Conservation (phyloP, 1,140 invertebrate species). For the Zaprionus vittiger region DNA sequence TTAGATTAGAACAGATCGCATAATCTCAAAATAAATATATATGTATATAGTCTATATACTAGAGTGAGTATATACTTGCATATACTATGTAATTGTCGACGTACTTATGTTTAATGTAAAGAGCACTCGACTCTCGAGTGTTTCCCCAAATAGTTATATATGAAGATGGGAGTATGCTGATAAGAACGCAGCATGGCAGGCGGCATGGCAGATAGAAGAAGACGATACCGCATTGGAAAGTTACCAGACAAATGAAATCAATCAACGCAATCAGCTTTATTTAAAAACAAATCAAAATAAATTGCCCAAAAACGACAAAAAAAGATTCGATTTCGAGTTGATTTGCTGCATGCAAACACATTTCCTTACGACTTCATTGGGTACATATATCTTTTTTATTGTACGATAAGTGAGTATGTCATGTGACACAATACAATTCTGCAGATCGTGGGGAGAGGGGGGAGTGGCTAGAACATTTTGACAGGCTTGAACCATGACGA, state of each 20-base stretch:
- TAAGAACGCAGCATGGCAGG: slow-evolving; percentile 45
- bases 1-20: slow-evolving; percentile 60
- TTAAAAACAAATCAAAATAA: slow-evolving; percentile 72
- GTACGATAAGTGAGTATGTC: slow-evolving; percentile 40
- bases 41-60: slow-evolving; percentile 12
- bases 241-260: slow-evolving; percentile 71
- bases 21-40: slow-evolving; percentile 48
- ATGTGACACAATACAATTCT: slow-evolving; percentile 24
- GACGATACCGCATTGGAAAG: slow-evolving; percentile 53
- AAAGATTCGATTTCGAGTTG: slow-evolving; percentile 28
- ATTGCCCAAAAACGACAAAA: slow-evolving; percentile 56
- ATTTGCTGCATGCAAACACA: slow-evolving; percentile 37
- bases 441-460: background rate
- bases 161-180: slow-evolving; percentile 38
- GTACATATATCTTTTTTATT: slow-evolving; percentile 32
- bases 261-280: slow-evolving; percentile 73
- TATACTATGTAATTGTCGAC: slow-evolving; percentile 20
- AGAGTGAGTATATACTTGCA: slow-evolving; percentile 1
- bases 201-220: slow-evolving; percentile 15
- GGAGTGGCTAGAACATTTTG: slow-evolving; percentile 31
- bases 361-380: slow-evolving; percentile 23
- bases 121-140: slow-evolving; percentile 43
- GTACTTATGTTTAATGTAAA: slow-evolving; percentile 53
- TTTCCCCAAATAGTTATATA: slow-evolving; percentile 9
- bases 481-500: slow-evolving; percentile 51